Evolutionary conservation across 2,797 vertebrate species (phyloP).

Genomic region (Lagocephalus sceleratus): DNA sequence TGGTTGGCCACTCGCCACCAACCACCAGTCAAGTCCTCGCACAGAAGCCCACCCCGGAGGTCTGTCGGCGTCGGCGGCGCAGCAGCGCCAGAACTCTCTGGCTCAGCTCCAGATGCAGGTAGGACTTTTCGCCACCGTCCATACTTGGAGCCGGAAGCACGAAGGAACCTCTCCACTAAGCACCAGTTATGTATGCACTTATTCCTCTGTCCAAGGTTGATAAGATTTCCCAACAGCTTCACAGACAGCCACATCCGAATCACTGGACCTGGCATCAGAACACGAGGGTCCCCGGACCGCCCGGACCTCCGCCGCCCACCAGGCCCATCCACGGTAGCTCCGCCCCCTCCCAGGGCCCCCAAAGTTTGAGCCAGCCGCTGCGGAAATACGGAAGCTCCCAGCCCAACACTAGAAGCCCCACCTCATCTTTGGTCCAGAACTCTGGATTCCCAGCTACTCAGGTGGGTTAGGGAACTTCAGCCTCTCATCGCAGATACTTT

Average conservation of each 20-base stretch:
- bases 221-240: conserved; percentile 78
- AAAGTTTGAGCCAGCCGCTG: conserved; percentile 54
- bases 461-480: no score
- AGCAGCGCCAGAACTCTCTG: conserved; percentile 78
- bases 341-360: conserved; percentile 72
- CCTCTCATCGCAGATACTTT: no score
- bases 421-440: conserved; percentile 66
- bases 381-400: conserved; percentile 67
- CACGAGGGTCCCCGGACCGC: conserved; percentile 63
- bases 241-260: conserved; percentile 70
- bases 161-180: background rate
- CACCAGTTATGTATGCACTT: background rate
- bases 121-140: background rate
- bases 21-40: conserved; percentile 61
- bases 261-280: conserved; percentile 80
- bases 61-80: conserved; percentile 56
- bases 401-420: conserved; percentile 69
- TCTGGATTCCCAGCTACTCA: conserved; percentile 60
- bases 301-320: conserved; percentile 53
- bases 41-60: conserved; percentile 52
- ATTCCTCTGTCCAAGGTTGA: conserved; percentile 71
- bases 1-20: conserved; percentile 55
- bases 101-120: conserved; percentile 84
- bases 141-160: background rate
- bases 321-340: conserved; percentile 72